Percentiles rank a stretch among this genome's conserved stretches.
phyloP scores from a whole-genome alignment of 2,113 vertebrate genomes.

The Montifringilla adamsi region DNA sequence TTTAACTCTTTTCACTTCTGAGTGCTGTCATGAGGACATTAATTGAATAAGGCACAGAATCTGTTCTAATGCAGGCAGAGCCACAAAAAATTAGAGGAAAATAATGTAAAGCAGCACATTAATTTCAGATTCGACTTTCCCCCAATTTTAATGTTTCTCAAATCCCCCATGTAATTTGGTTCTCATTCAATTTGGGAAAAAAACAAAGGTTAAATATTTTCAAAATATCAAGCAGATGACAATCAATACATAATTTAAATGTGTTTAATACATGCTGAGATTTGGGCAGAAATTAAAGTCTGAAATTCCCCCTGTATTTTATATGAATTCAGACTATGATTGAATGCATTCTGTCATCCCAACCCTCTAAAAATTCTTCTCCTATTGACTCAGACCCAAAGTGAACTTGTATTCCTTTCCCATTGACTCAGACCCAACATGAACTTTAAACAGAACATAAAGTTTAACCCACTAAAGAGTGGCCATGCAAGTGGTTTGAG shows the following conservation, averaged over 20 bases:
- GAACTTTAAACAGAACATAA: neutral
- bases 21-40: constrained; percentile 58
- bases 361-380: neutral
- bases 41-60: constrained; percentile 53
- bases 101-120: neutral
- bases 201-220: constrained; percentile 31
- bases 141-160: neutral
- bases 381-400: neutral
- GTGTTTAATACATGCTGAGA: neutral
- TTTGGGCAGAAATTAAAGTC: neutral
- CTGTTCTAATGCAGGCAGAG: constrained; percentile 5
- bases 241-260: neutral
- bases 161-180: neutral
- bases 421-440: neutral
- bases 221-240: constrained; percentile 3
- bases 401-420: neutral
- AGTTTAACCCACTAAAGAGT: neutral
- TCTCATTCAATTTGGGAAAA: neutral
- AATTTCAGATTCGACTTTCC: neutral
- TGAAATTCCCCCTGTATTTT: neutral
- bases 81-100: constrained; percentile 11
- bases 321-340: neutral
- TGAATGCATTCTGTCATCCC: neutral
- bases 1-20: constrained; percentile 72
- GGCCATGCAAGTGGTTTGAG: neutral